phyloP scores from a whole-genome alignment of 2,797 vertebrate genomes.

The Sylvia borin region DNA sequence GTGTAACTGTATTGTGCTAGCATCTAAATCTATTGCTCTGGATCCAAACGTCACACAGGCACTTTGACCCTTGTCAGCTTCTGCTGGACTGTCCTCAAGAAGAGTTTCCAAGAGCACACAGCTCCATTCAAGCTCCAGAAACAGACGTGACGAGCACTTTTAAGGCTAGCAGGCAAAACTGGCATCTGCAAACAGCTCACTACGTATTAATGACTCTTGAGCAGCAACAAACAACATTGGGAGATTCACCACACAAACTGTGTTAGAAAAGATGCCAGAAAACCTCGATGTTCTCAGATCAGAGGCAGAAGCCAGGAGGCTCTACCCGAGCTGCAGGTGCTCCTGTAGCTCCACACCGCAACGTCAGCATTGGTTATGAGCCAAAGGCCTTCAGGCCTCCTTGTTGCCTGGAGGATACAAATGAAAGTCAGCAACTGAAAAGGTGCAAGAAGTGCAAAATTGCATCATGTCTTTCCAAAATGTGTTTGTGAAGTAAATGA shows the following conservation, averaged over 20 bases:
- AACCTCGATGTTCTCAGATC: neutral
- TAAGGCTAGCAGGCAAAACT: neutral
- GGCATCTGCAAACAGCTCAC: neutral
- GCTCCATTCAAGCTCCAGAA: neutral
- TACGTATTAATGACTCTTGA: neutral
- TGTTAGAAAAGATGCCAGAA: neutral
- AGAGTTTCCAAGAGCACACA: neutral
- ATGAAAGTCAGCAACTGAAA: slow-evolving; percentile 66
- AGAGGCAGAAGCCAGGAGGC: neutral
- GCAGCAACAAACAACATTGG: neutral
- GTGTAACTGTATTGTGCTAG: neutral
- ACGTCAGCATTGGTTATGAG: slow-evolving; percentile 42
- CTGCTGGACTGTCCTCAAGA: neutral
- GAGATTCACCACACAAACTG: neutral
- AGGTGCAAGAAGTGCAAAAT: slow-evolving; percentile 58
- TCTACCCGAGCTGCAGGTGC: neutral
- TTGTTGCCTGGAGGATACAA: slow-evolving; percentile 65
- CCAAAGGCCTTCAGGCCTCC: slow-evolving; percentile 62
- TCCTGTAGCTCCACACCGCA: slow-evolving; percentile 2
- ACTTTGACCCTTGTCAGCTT: neutral
- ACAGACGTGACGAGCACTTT: rapidly evolving
- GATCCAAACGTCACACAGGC: neutral
- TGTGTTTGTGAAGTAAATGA: neutral
- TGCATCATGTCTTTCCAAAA: slow-evolving; percentile 16
- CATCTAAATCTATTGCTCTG: neutral